These are phyloP conservation scores for Columba livia DNA, from an alignment of 2,113 vertebrate species.

Conservation along the genomic window DNA sequence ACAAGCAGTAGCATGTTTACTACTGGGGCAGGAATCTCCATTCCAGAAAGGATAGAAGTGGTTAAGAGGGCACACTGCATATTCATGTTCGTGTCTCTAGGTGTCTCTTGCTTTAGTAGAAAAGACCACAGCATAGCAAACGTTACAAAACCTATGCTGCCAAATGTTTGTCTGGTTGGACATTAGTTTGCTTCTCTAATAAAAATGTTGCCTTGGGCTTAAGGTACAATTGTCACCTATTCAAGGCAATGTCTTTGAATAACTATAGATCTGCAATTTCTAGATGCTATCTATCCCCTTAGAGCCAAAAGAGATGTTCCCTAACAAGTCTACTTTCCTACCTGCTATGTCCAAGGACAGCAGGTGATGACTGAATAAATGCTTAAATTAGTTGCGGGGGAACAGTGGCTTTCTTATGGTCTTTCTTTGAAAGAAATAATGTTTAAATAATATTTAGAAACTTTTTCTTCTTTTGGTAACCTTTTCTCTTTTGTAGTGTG, in stretches of 20 bases:
- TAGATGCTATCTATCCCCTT: background rate
- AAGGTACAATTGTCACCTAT: background rate
- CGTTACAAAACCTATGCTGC: background rate
- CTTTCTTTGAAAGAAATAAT: background rate
- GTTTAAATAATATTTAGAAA: background rate
- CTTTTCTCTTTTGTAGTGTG: background rate
- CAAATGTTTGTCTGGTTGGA: background rate
- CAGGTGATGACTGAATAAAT: background rate
- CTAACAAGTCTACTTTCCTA: background rate
- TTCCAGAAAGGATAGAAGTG: background rate
- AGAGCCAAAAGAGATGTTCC: background rate
- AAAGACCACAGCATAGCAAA: background rate
- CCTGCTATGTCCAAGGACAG: background rate
- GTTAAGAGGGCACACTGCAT: background rate
- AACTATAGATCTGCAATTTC: background rate
- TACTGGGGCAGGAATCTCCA: background rate
- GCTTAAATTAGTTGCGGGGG: background rate
- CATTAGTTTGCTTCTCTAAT: background rate
- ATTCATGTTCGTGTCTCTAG: background rate
- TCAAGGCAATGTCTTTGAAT: background rate
- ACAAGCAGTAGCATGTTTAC: background rate
- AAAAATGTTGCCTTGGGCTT: background rate
- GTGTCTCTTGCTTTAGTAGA: background rate
- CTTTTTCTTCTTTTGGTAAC: background rate
- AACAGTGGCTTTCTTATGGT: background rate